Evolutionary conservation across 2,113 vertebrate species (phyloP).

Genomic region (Ranitomeya variabilis): DNA sequence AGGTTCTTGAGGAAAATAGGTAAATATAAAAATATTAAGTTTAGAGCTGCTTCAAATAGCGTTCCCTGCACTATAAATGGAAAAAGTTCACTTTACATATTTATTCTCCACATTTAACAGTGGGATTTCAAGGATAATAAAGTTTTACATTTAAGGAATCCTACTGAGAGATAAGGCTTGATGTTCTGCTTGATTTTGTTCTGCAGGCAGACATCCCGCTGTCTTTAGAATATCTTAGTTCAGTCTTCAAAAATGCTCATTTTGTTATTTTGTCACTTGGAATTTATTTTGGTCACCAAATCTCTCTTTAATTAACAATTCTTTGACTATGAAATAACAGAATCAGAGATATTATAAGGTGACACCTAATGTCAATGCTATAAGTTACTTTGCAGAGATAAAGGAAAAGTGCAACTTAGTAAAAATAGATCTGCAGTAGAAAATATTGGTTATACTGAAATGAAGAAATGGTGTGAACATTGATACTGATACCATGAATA

Average conservation of each 20-base stretch:
- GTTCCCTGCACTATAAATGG: conserved; percentile 16
- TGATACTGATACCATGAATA: not conserved
- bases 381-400: not conserved
- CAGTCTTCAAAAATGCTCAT: conserved; percentile 43
- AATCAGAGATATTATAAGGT: conserved; percentile 26
- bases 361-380: not conserved
- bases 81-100: conserved; percentile 54
- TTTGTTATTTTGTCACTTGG: conserved; percentile 45
- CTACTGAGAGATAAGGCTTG: conserved; percentile 48
- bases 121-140: conserved; percentile 59
- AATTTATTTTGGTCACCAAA: conserved; percentile 39
- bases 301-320: conserved; percentile 52
- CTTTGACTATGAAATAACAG: conserved; percentile 17
- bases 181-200: conserved; percentile 55
- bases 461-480: not conserved
- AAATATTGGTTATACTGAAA: not conserved
- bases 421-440: not conserved
- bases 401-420: not conserved
- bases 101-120: conserved; percentile 56
- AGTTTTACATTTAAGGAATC: conserved; percentile 57
- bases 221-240: conserved; percentile 53
- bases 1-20: not conserved
- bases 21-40: conserved; percentile 37
- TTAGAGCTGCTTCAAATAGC: conserved; percentile 34
- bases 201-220: conserved; percentile 48